Conservation (phyloP, 2,797 vertebrate genomes). For the Chloroceryle inda region DNA sequence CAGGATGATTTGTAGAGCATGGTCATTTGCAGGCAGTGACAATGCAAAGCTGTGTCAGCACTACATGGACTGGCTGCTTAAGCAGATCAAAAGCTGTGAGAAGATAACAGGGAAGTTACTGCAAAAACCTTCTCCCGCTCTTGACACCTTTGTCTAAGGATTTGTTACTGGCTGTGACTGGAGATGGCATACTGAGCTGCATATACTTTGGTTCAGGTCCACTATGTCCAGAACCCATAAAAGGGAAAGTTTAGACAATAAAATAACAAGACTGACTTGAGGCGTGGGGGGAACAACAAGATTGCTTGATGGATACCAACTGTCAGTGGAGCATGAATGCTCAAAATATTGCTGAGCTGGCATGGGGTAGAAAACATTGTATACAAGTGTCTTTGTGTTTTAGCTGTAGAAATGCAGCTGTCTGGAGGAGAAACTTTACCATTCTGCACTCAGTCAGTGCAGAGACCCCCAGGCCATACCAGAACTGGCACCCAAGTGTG, state of each 20-base stretch:
- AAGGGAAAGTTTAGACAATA: background rate
- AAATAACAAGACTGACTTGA: background rate
- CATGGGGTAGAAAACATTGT: background rate
- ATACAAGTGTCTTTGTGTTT: background rate
- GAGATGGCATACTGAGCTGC: background rate
- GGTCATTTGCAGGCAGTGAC: background rate
- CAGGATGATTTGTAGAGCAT: fast-evolving
- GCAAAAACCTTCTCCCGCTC: background rate
- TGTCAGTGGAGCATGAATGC: background rate
- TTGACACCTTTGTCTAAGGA: background rate
- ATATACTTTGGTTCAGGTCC: background rate
- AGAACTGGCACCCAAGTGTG: background rate
- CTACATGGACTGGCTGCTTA: background rate
- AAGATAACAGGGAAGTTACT: background rate
- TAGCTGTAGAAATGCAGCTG: background rate
- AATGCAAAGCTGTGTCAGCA: background rate
- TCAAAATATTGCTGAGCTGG: background rate
- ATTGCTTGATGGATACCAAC: background rate
- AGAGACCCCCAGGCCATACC: background rate
- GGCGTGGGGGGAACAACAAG: background rate
- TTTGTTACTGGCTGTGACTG: background rate
- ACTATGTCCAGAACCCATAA: background rate
- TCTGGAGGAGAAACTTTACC: background rate
- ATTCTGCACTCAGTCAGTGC: background rate
- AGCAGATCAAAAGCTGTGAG: background rate